Evolutionary conservation across 1,140 invertebrate species (phyloP), one percentile per base, ranked within the genome.

Genomic region (Dufourea novaeangliae): DNA sequence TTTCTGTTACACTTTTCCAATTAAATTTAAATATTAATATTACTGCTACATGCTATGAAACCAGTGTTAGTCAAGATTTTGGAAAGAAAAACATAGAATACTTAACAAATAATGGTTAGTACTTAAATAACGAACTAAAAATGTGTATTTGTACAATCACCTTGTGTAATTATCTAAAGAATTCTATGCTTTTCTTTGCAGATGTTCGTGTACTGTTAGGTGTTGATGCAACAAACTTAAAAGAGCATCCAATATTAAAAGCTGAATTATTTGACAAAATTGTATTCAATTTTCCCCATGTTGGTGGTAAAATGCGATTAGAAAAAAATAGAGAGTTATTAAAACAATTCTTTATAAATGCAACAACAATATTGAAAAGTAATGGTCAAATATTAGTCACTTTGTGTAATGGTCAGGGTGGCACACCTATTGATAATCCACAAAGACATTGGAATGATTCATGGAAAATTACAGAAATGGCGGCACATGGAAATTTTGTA

Each of bases 241-340:
- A 83, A 34, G 57, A 90, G 10, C 78, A 90, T 78, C 29, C 84
- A 20, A 57, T 67, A 12, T 82, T 94, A 20, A 82, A 52, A 25
- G 73, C 82, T 10, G 63, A 88, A 52, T 71, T 73, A 46, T 95
- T 94, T 88, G 82, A 91, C 22, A 91, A 92, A 88, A 92, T 95
- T 46, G 91, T 95, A 44, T 95, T 95, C 83, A 95, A 95, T 83
- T 95, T 95, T 88, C 95, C 95, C 37, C 94, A 95, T 87, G 91
- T 93, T 59, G 94, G 94, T 62, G 94, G 94, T n/a, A 95, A 95
- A 91, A 95, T 94, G 91, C 93, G 94, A 85, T 93, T 95, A 74
- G 93, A 94, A 82, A 92, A 93, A 78, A 95, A 95, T 88, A 90
- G 94, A 71, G 87, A 93, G 41, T 88, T 95, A 3, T 83, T 95